A percentile compares a stretch with the other conserved stretches of the same genome.
Evolutionary conservation across 2,113 vertebrate species (phyloP).

Genomic region (Percina caprodes): DNA sequence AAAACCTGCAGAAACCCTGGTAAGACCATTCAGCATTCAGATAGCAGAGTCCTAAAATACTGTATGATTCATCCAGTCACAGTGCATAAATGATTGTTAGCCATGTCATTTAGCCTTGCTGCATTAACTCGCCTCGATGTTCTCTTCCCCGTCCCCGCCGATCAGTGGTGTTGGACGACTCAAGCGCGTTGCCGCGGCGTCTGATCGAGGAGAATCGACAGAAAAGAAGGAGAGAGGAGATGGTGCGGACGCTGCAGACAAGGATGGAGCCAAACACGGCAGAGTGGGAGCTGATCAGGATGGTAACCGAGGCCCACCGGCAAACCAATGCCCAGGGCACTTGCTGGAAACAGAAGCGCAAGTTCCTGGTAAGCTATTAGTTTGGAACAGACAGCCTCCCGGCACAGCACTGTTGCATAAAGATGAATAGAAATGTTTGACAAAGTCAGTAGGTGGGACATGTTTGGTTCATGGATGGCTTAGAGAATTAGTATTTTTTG

Average conservation of each 20-base stretch:
- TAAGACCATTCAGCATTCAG: not conserved
- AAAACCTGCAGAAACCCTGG: no score
- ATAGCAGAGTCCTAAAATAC: not conserved
- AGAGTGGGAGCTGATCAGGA: slow-evolving; percentile 96
- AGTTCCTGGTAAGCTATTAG: slow-evolving; percentile 90
- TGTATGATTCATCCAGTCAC: slow-evolving; percentile 8
- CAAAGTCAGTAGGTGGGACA: not conserved
- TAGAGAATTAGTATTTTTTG: no score
- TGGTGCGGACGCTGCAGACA: slow-evolving; percentile 92
- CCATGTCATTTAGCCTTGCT: not conserved
- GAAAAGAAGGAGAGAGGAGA: slow-evolving; percentile 93
- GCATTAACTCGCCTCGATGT: not conserved
- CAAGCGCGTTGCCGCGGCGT: slow-evolving; percentile 95
- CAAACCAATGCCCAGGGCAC: slow-evolving; percentile 97
- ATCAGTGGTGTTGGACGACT: slow-evolving; percentile 96
- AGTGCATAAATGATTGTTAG: not conserved
- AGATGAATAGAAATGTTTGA: not conserved
- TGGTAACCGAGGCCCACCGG: slow-evolving; percentile 94
- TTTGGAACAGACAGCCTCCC: not conserved
- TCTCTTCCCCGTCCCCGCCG: not conserved
- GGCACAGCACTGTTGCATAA: not conserved
- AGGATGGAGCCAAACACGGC: slow-evolving; percentile 90
- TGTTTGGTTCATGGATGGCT: not conserved
- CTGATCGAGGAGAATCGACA: slow-evolving; percentile 98
- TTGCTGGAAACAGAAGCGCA: slow-evolving; percentile 98